Evolutionary conservation across 2,113 vertebrate genomes (phyloP), one percentile per base, ranked within the genome.

Genomic region (Elephas maximus): DNA sequence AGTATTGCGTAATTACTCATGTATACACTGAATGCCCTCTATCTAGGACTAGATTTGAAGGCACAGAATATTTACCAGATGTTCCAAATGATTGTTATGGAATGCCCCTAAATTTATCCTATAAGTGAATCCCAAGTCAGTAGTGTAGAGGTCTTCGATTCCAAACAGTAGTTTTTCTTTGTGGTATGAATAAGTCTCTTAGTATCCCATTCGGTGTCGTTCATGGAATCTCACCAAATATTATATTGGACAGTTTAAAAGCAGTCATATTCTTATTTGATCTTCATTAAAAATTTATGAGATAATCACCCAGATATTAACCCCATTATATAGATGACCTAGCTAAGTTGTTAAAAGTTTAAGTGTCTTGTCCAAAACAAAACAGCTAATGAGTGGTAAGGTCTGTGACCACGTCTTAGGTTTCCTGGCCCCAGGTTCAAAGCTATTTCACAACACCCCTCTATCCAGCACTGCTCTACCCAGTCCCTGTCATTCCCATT

Each of bases 261-360:
- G 21, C 9, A 79, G 63, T 90, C 84, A 8, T 51, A 20, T 71
- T 85, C 53, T 73, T 83, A 48, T 48, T 51, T 76, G 41, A 12
- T 80, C 20, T 90, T 48, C 45, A 8, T 92, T 86, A 79, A 60
- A 88, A 88, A 88, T 81, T 86, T 17, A 24, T 81, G 83, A 90
- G 9, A 37, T 82, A 63, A 80, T 93, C 67, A 6, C 33, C 67
- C 17, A 20, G 17, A 41, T 80, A 28, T 94, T 90, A 88, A 51
- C 3, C 1, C 10, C 10, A 15, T 77, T 84, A 51, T 63, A 17
- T n/a, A 92, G 44, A 15, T 53, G 57, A 87, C 51, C 83, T 95
- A 80, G 91, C 17, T 30, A 88, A 88, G 80, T 84, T 44, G 57
- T 57, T 78, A 9, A 5, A 80, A 45, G 37, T 90, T 71, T 57